Base-by-base conservation (phyloP, 2,888 invertebrate genomes). In the Pseudanteris insignis region DNA sequence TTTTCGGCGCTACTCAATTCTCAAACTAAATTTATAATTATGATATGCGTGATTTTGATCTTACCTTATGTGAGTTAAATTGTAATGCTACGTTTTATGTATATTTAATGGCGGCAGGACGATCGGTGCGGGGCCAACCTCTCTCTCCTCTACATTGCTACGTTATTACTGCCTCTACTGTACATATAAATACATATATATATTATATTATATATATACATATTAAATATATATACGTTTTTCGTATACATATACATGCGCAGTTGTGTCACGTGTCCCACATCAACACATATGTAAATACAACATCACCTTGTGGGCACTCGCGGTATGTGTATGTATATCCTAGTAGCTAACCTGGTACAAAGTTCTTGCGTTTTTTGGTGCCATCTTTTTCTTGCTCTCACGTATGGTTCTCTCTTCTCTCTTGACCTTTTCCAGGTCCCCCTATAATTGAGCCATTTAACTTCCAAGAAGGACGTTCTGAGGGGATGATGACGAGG, bases 361-460 rank as follows among this genome's bases (percentile, higher is more conserved):
- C 71, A 67, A 70, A 71, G 71, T 74, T 73, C 67, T 76, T 78
- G 73, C 77, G 74, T 78, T 75, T 73, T 73, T 76, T 78, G 71
- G 74, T 77, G 76, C 80, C 81, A 81, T 81, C 83, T 82, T 82
- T 83, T 83, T 83, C 81, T 83, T 79, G 83, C 78, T 81, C 83
- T 84, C 82, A 83, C 83, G 83, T 83, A 82, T 83, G 82, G 84
- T 83, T 84, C 82, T 80, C 77, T 80, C 81, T 79, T 79, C 77
- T 81, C 78, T 81, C 79, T 80, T 78, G 77, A 78, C 78, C 78
- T 77, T 77, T 84, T 84, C 80, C 88, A 90, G 90, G 90, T 86
- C 90, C 90, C 83, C 90, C 90, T 83, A 88, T 88, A 84, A 89
- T 90, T 86, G 89, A 89, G 86, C 89, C 90, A 83, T 90, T 90